Percentiles rank a stretch among this genome's conserved stretches.
Evolutionary conservation across 23 tunicate species (phyloP).

Genomic region (Styela clava): DNA sequence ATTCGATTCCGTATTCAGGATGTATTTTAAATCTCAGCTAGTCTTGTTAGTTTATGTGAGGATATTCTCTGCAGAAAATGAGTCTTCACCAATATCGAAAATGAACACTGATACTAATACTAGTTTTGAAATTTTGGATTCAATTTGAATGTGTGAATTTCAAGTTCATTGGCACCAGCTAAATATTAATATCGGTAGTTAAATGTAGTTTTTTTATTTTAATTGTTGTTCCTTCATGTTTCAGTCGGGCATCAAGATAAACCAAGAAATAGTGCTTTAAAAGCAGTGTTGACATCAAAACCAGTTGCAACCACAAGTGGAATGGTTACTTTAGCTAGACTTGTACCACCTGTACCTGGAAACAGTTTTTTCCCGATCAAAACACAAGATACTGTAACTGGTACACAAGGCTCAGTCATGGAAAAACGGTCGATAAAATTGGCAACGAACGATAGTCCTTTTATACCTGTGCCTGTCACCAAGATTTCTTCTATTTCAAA

Average conservation of each 20-base stretch:
- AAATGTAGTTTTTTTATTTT: too few relatives aligned
- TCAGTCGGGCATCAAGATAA: constrained; percentile 7
- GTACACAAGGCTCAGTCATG: background rate
- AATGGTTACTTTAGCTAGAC: constrained; percentile 5
- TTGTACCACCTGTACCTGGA: background rate
- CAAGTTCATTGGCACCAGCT: too few relatives aligned
- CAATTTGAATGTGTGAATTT: too few relatives aligned
- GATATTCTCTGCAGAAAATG: too few relatives aligned
- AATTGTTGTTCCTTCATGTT: background rate
- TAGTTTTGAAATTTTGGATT: too few relatives aligned
- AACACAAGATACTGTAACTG: background rate
- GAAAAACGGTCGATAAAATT: background rate
- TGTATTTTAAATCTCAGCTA: too few relatives aligned
- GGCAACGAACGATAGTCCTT: background rate
- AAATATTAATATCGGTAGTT: too few relatives aligned
- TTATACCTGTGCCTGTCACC: background rate
- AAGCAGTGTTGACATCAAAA: constrained; percentile 25
- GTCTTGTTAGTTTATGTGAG: too few relatives aligned
- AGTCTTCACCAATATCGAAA: too few relatives aligned
- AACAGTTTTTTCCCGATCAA: constrained; percentile 18
- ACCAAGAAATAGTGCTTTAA: constrained; percentile 6
- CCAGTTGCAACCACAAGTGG: background rate
- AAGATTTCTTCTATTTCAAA: background rate
- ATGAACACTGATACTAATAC: too few relatives aligned
- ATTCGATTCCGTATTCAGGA: too few relatives aligned